These are phyloP conservation scores for Betta splendens DNA, from an alignment of 2,797 vertebrate species.

Conservation along the genomic window DNA sequence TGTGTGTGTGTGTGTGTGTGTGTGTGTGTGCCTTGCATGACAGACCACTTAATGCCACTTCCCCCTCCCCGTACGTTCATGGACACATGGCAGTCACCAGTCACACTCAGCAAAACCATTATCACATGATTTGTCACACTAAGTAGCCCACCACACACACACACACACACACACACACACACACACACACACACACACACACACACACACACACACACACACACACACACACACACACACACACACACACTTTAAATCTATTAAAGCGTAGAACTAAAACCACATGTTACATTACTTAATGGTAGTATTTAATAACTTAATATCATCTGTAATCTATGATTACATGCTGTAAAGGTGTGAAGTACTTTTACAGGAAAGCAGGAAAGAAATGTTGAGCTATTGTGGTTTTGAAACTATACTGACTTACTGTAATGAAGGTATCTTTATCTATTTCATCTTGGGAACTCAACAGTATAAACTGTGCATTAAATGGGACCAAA, in stretches of 20 bases:
- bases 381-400: background rate
- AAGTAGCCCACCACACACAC: slow-evolving; percentile 32
- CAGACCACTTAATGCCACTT: slow-evolving; percentile 72
- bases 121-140: slow-evolving; percentile 66
- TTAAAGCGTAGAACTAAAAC: no score
- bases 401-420: slow-evolving; percentile 1
- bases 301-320: background rate
- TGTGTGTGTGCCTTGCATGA: slow-evolving; percentile 44
- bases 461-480: no score
- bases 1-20: no score
- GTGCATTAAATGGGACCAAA: background rate
- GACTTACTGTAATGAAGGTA: background rate
- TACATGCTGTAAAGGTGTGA: background rate
- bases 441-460: background rate
- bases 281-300: no score
- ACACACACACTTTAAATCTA: no score
- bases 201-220: background rate
- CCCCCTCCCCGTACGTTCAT: slow-evolving; percentile 53
- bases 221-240: no score
- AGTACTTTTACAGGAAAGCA: background rate
- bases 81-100: slow-evolving; percentile 72
- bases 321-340: background rate
- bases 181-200: no score
- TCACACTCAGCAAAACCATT: slow-evolving; percentile 46
- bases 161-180: background rate